Evolutionary conservation across 1,140 invertebrate genomes (phyloP), one percentile per base, ranked within the genome.

Genomic region (Hypothenemus hampei): DNA sequence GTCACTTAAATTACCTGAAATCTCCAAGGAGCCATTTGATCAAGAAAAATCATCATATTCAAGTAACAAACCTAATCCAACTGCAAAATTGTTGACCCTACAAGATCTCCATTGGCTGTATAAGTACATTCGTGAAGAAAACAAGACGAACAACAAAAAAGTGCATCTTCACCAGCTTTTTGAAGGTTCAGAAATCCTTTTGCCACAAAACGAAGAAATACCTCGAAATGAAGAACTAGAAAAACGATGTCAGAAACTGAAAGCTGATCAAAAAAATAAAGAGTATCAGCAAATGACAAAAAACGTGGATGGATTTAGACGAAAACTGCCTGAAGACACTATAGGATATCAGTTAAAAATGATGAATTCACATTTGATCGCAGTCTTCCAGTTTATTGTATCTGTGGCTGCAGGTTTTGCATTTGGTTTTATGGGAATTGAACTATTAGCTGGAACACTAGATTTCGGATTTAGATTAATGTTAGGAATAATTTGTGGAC

Each of bases 241-340:
- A 67, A 85, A 82, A 11, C 77, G 90, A 67, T 83, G 89, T 65
- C 78, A 85, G 37, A 81, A 79, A 64, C 70, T 92, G 15, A 80
- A 80, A 64, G 77, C 76, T 11, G 76, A 89, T 64, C 84, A 91
- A 71, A 81, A 86, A 45, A 79, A 84, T 59, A 71, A 80, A 41
- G 82, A 86, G 59, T 93, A 93, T 66, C 74, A 78, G 29, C 75
- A 80, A 51, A 92, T 92, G 88, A 90, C 87, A 0, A 88, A 86
- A 73, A 81, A 84, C 72, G 83, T 92, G 18, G 85, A 89, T 70
- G 75, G 79, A 65, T 70, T 80, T 21, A 73, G 78, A 60, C 72
- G 72, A 47, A 73, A 63, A 50, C 73, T 76, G 47, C 85, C 85
- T 8, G 86, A 91, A 67, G 87, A 91, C 54, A 85, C 81, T 19